Conservation (phyloP, 37 sponge, comb jelly and placozoan species). For the Spongia lamella region DNA sequence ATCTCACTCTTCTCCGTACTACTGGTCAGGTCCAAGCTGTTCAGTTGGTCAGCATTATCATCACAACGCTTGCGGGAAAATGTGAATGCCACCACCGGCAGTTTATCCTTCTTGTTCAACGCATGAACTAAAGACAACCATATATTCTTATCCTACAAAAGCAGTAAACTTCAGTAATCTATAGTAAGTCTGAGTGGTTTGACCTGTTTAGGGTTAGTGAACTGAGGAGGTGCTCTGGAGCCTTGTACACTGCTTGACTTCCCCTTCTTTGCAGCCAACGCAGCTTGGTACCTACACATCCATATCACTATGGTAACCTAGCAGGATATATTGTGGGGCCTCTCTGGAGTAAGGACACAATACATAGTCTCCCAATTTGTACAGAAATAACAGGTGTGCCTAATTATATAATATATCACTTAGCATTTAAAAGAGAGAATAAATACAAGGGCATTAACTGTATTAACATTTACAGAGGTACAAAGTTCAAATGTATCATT, state of each 20-base stretch:
- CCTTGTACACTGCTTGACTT: slow-evolving; percentile 59
- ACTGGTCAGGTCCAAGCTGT: slow-evolving; percentile 77
- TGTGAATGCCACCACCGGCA: slow-evolving; percentile 96
- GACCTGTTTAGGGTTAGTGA: slow-evolving; percentile 56
- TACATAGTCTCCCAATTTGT: too few relatives aligned
- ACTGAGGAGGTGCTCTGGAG: slow-evolving; percentile 22
- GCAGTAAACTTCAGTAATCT: neutral
- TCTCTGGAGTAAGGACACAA: slow-evolving; percentile 7
- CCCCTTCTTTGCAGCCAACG: slow-evolving; percentile 70
- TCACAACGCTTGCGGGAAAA: slow-evolving; percentile 87
- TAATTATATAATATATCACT: too few relatives aligned
- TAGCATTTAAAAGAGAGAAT: too few relatives aligned
- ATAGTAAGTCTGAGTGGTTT: neutral
- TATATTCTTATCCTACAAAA: slow-evolving; percentile 85
- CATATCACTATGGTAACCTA: too few relatives aligned
- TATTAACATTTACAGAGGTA: too few relatives aligned
- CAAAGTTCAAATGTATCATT: too few relatives aligned
- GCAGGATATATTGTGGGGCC: slow-evolving; percentile 1
- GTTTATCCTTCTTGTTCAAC: slow-evolving; percentile 79
- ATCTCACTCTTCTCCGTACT: slow-evolving; percentile 82
- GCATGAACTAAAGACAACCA: slow-evolving; percentile 75
- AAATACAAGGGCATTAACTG: too few relatives aligned
- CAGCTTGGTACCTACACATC: slow-evolving; percentile 53
- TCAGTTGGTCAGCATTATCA: slow-evolving; percentile 75
- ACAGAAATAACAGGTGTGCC: too few relatives aligned